A percentile compares a stretch with the other conserved stretches of the same genome.
Evolutionary conservation across 2,888 invertebrate genomes (phyloP).

Genomic region (Lochmaea crataegi): DNA sequence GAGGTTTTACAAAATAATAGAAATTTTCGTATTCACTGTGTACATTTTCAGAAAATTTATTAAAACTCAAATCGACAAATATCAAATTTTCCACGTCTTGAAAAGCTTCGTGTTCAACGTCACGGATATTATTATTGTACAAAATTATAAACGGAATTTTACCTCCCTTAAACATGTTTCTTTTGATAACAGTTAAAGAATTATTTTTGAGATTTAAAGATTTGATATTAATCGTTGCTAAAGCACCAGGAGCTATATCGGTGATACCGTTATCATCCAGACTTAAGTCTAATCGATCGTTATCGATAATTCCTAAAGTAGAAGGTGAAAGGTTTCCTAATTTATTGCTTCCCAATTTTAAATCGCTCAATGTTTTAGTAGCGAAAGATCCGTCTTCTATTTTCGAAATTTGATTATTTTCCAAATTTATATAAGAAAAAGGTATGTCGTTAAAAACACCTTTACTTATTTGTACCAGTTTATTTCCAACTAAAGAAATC

Average conservation of each 20-base stretch:
- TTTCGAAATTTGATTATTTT: not conserved
- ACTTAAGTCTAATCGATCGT: not conserved
- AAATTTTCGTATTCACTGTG: not conserved
- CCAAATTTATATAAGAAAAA: not conserved
- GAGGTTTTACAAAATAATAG: not conserved
- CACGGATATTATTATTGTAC: not conserved
- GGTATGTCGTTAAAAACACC: not conserved
- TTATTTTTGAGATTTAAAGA: not conserved
- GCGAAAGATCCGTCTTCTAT: not conserved
- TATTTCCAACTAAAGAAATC: not conserved
- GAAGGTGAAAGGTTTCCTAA: not conserved
- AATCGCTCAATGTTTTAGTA: not conserved
- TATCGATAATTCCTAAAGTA: not conserved
- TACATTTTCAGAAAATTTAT: not conserved
- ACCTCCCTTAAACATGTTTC: not conserved
- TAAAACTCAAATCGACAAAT: slow-evolving; percentile 1
- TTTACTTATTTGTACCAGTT: not conserved
- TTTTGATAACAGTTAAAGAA: not conserved
- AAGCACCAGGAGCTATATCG: slow-evolving; percentile 4
- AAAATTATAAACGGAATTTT: not conserved
- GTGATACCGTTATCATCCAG: not conserved
- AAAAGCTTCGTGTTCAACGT: not conserved
- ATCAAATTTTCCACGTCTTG: not conserved
- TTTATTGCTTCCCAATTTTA: not conserved
- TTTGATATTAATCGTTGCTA: not conserved